Evolutionary conservation across 2,888 invertebrate species (phyloP).

Genomic region (Leucophenga maculata): DNA sequence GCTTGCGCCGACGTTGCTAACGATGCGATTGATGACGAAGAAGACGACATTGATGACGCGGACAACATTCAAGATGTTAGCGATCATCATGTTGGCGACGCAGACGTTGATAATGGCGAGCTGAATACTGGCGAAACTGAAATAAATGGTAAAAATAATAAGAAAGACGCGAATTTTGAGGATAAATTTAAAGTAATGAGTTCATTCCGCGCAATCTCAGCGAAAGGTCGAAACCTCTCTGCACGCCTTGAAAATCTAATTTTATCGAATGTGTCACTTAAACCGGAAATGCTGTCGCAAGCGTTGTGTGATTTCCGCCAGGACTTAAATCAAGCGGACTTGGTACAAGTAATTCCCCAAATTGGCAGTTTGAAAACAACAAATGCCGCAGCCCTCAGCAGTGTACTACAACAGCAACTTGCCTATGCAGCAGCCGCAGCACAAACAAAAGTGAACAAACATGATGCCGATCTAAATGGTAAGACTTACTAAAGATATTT

Average conservation of each 20-base stretch:
- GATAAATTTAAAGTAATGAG: background rate
- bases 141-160: constrained; percentile 43
- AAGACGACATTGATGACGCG: constrained; percentile 64
- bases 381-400: constrained; percentile 57
- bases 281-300: constrained; percentile 68
- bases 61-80: constrained; percentile 53
- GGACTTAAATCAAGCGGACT: constrained; percentile 67
- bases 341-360: constrained; percentile 69
- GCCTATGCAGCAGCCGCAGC: constrained; percentile 56
- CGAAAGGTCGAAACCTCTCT: constrained; percentile 64
- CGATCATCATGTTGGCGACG: constrained; percentile 47
- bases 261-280: constrained; percentile 61
- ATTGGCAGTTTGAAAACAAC: constrained; percentile 66
- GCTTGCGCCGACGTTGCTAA: constrained; percentile 43
- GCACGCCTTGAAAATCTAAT: constrained; percentile 69
- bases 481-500: background rate
- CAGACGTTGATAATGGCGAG: constrained; percentile 59
- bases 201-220: constrained; percentile 28
- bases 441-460: constrained; percentile 50
- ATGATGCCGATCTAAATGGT: constrained; percentile 27
- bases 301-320: constrained; percentile 70
- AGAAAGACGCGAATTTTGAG: background rate
- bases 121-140: constrained; percentile 52
- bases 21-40: constrained; percentile 54
- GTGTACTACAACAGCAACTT: constrained; percentile 65